These are phyloP conservation scores for Synergus gifuensis DNA, from an alignment of 2,888 invertebrate genomes.

Conservation along the genomic window DNA sequence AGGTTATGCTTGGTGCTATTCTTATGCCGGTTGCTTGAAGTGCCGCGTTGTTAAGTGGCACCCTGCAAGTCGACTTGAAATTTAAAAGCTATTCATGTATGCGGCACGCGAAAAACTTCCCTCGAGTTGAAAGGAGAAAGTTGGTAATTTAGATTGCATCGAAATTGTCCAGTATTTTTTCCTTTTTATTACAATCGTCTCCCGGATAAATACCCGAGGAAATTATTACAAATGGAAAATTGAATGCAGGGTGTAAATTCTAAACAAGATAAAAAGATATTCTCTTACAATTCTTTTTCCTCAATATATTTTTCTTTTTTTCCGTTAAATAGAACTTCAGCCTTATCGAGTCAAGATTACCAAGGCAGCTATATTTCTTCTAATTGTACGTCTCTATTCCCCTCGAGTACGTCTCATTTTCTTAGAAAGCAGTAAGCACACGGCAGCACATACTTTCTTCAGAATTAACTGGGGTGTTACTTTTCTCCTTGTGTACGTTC, in stretches of 20 bases:
- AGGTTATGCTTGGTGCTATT: slow-evolving; percentile 1
- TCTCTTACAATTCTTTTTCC: neutral
- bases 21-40: neutral
- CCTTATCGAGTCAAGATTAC: neutral
- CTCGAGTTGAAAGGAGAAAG: neutral
- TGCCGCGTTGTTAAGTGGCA: neutral
- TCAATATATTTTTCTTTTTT: neutral
- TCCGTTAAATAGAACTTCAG: neutral
- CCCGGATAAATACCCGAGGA: neutral
- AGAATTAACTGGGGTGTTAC: neutral
- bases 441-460: no score
- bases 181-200: slow-evolving; percentile 4
- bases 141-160: neutral
- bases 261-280: neutral
- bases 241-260: neutral
- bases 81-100: slow-evolving; percentile 12
- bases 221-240: neutral
- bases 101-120: slow-evolving; percentile 17
- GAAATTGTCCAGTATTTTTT: neutral
- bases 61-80: slow-evolving; percentile 4
- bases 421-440: neutral
- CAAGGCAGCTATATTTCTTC: neutral
- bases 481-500: neutral
- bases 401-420: neutral
- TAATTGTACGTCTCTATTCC: neutral